Percentiles rank a stretch among this genome's conserved stretches.
Evolutionary conservation across 2,113 vertebrate genomes (phyloP).

Genomic region (Boleophthalmus pectinirostris): DNA sequence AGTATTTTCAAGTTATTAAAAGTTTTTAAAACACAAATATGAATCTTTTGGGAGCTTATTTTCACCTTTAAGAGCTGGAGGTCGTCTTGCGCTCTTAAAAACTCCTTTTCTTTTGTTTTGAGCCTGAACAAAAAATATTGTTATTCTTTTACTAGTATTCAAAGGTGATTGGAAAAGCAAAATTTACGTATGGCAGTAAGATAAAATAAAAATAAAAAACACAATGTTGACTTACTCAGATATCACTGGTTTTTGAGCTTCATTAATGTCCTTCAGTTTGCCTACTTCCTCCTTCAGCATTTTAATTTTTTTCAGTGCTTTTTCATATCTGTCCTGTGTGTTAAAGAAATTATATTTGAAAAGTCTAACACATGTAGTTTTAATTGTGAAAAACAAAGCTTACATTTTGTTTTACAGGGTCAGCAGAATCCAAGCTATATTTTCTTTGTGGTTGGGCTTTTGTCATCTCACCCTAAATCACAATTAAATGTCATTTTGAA

Average conservation of each 20-base stretch:
- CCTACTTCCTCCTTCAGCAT: conserved; percentile 56
- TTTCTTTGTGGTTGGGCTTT: conserved; percentile 28
- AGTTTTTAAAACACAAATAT: neutral
- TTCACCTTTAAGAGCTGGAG: conserved; percentile 70
- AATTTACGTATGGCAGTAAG: too few relatives aligned
- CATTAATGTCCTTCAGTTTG: conserved; percentile 29
- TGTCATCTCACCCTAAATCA: conserved; percentile 46
- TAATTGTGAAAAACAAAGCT: neutral
- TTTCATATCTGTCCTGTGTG: conserved; percentile 56
- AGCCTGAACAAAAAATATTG: conserved; percentile 48
- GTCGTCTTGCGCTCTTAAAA: conserved; percentile 53
- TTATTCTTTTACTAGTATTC: neutral
- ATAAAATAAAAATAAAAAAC: neutral
- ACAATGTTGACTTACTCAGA: conserved; percentile 49
- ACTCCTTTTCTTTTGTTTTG: conserved; percentile 51
- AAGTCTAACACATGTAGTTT: neutral
- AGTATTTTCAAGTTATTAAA: neutral
- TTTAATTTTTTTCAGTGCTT: conserved; percentile 62
- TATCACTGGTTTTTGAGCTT: conserved; percentile 52
- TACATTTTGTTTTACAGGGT: conserved; percentile 27
- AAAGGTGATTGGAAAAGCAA: too few relatives aligned
- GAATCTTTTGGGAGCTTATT: neutral
- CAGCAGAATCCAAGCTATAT: neutral
- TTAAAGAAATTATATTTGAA: neutral
- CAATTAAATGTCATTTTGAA: neutral